Evolutionary conservation across 2,888 invertebrate species (phyloP).

Genomic region (Rhamnusium bicolor): DNA sequence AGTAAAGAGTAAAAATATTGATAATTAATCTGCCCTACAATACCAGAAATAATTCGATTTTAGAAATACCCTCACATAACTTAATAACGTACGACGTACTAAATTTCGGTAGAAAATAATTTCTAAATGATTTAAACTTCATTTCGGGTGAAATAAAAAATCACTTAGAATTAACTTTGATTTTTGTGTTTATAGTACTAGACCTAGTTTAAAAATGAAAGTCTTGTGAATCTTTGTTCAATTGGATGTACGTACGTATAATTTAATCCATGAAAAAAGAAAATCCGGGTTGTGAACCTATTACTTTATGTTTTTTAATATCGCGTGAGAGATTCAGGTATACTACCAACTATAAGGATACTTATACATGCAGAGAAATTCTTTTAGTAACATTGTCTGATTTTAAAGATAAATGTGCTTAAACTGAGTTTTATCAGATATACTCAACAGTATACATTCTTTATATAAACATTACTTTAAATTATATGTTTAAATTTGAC

Average conservation of each 20-base stretch:
- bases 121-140: too few species aligned
- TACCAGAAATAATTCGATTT: too few species aligned
- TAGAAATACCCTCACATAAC: too few species aligned
- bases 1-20: too few species aligned
- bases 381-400: constrained; percentile 46
- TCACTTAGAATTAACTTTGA: too few species aligned
- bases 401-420: constrained; percentile 51
- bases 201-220: neutral
- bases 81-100: too few species aligned
- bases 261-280: constrained; percentile 33
- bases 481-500: constrained; percentile 26
- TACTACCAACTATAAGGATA: constrained; percentile 34
- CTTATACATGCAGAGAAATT: constrained; percentile 51
- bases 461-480: constrained; percentile 34
- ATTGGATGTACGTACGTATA: neutral
- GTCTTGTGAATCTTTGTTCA: neutral
- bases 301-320: constrained; percentile 35
- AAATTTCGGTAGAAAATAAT: too few species aligned
- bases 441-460: constrained; percentile 32
- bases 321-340: constrained; percentile 29
- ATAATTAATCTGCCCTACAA: too few species aligned
- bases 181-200: too few species aligned
- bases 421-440: constrained; percentile 45
- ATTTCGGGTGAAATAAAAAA: too few species aligned
- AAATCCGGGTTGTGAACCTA: constrained; percentile 43